Base-by-base conservation (phyloP, 92 coral and sea anemone genomes). In the Phenganax subtilis region DNA sequence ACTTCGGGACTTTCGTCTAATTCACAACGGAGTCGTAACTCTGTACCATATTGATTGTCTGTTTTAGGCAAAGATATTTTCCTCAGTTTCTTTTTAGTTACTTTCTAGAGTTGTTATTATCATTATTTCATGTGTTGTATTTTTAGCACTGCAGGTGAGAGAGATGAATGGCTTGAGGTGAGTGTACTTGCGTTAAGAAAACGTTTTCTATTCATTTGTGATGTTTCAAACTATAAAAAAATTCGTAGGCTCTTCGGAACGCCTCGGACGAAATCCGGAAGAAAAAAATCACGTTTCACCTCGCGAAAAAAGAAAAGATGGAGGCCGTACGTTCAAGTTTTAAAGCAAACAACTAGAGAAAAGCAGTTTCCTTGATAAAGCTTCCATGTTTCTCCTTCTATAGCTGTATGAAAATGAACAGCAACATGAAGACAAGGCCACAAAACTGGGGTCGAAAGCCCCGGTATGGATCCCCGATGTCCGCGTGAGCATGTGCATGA, bases 401-500 rank as follows among this genome's bases (percentile, higher is more conserved):
- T 20, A 20, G 25, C 59, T 79, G 27, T 67, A 10, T 44, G 83
- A 79, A 29, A 20, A 54, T n/a, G 65, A 81, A 87, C 84, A 75
- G 44, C 89, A 89, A 27, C 80, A 58, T 25, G 91, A 81, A 3
- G 91, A 71, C 20, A 91, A 89, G 10, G 88, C 75, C 12, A 66
- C 80, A 14, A 87, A 91, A 63, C 81, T 94, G 28, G 98, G 98
- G 3, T 91, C 89, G 74, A 92, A 89, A 77, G 99, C 99, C 0
- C 99, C 99, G 0, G 99, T 96, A 77, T 96, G 99, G 99, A 96
- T 96, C 61, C 99, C 93, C 8, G 99, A 96, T 83, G 91, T 90
- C 8, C 91, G 99, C 76, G 99, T 92, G 8, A 92, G 97, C 12
- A 96, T 96, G 99, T 96, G 99, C 44, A 92, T 96, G 97, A 66